Conservation (phyloP, 2,113 vertebrate genomes). For the Forbesichthys agassizii region DNA sequence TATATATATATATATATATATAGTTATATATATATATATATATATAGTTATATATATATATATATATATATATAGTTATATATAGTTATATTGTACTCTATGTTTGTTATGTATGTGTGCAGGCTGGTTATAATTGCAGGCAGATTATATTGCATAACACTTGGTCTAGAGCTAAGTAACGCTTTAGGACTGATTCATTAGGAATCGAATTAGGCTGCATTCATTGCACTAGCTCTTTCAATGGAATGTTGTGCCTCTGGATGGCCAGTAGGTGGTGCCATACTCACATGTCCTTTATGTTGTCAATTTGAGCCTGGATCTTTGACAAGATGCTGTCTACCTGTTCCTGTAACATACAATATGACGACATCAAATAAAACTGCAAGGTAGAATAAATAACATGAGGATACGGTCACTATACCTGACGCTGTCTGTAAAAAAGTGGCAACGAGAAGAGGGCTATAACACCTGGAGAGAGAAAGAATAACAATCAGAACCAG, state of each 20-base stretch:
- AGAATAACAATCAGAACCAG: background rate
- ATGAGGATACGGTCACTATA: slow-evolving; percentile 31
- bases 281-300: slow-evolving; percentile 86
- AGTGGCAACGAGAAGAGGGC: slow-evolving; percentile 87
- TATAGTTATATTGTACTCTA: background rate
- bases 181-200: too few species aligned
- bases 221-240: background rate
- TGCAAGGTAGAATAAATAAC: background rate
- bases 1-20: too few species aligned
- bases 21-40: too few species aligned
- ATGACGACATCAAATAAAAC: background rate
- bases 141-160: too few species aligned
- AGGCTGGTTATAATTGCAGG: too few species aligned
- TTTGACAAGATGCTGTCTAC: slow-evolving; percentile 77
- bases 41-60: too few species aligned
- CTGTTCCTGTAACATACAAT: slow-evolving; percentile 76
- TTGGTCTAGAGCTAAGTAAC: too few species aligned
- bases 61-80: too few species aligned
- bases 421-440: slow-evolving; percentile 86
- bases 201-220: too few species aligned
- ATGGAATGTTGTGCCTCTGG: background rate
- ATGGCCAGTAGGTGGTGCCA: slow-evolving; percentile 40
- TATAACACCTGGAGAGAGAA: slow-evolving; percentile 78
- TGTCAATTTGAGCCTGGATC: slow-evolving; percentile 77
- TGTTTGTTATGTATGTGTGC: too few species aligned